These are phyloP conservation scores for Bombycilla garrulus DNA, from an alignment of 2,113 vertebrate species.

Conservation along the genomic window DNA sequence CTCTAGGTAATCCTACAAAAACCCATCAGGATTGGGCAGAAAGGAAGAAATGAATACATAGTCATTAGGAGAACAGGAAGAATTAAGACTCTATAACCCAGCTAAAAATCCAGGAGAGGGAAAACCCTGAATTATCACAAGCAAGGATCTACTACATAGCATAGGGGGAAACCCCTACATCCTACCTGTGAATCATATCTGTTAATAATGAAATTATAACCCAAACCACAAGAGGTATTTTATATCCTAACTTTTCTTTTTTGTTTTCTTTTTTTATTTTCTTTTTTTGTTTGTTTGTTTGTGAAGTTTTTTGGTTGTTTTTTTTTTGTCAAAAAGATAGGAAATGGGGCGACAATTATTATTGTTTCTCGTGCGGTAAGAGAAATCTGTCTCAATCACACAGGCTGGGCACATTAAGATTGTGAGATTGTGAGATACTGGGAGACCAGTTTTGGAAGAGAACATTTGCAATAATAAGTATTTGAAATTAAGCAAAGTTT, in stretches of 20 bases:
- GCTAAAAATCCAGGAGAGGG: background rate
- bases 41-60: conserved; percentile 2
- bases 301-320: too few species aligned
- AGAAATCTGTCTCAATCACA: background rate
- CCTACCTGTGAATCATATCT: conserved; percentile 36
- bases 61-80: background rate
- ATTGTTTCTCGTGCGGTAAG: background rate
- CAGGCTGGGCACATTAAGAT: background rate
- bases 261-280: background rate
- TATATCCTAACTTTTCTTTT: background rate
- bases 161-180: background rate
- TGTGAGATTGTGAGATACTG: background rate
- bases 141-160: background rate
- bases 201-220: conserved; percentile 41
- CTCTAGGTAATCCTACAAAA: conserved; percentile 7
- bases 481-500: background rate
- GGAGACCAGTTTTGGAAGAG: background rate
- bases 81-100: background rate
- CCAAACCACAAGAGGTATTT: conserved; percentile 25
- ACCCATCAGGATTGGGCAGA: background rate
- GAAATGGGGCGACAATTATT: background rate
- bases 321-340: background rate
- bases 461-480: background rate
- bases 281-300: background rate
- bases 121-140: conserved; percentile 30